Percentiles rank a stretch among this genome's conserved stretches.
Evolutionary conservation across 2,888 invertebrate species (phyloP).

Genomic region (Athrips mouffetella): DNA sequence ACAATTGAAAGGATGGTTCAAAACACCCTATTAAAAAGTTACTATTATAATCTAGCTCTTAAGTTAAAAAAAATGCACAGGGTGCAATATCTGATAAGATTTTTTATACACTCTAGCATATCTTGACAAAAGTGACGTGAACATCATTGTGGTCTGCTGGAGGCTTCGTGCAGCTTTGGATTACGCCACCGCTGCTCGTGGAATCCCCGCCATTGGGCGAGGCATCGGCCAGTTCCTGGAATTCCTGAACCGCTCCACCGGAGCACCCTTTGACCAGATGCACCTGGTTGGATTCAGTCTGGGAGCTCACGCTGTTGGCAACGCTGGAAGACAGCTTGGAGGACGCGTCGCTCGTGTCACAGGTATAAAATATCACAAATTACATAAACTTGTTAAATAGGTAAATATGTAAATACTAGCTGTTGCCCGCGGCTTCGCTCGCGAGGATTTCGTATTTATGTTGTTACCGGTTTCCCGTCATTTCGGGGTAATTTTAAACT

Average conservation of each 20-base stretch:
- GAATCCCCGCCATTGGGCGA: slow-evolving; percentile 46
- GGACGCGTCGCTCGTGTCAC: slow-evolving; percentile 48
- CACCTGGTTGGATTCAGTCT: slow-evolving; percentile 64
- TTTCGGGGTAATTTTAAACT: no score
- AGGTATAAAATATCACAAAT: slow-evolving; percentile 30
- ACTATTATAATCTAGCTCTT: no score
- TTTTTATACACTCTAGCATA: slow-evolving; percentile 33
- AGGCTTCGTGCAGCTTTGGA: slow-evolving; percentile 34
- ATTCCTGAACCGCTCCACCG: slow-evolving; percentile 38
- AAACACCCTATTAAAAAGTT: no score
- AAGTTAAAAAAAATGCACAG: no score
- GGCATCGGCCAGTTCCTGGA: slow-evolving; percentile 52
- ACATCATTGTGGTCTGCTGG: slow-evolving; percentile 57
- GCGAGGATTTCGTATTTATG: no score
- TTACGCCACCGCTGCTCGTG: slow-evolving; percentile 41
- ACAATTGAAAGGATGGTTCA: no score
- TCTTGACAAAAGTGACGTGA: slow-evolving; percentile 37
- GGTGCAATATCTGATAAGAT: neutral
- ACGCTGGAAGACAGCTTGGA: slow-evolving; percentile 44
- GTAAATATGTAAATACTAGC: no score
- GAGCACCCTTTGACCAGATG: slow-evolving; percentile 36
- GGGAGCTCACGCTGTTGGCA: slow-evolving; percentile 59
- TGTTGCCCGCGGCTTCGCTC: no score
- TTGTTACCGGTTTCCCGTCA: no score
- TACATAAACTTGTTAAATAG: neutral